phyloP scores from a whole-genome alignment of 2,888 invertebrate species.

The Patella caerulea region DNA sequence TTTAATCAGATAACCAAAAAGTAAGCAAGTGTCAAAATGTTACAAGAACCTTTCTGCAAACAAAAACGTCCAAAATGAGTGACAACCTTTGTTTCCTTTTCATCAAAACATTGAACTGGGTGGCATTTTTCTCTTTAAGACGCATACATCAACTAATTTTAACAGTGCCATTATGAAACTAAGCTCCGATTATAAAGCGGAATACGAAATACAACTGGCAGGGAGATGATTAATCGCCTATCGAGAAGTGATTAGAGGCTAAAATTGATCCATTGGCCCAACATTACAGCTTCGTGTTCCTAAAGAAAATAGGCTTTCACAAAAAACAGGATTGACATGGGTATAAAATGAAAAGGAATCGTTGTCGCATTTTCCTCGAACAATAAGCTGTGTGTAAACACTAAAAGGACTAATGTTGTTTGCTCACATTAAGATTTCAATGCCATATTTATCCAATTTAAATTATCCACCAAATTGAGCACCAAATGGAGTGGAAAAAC shows the following conservation, averaged over 20 bases:
- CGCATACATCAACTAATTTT: background rate
- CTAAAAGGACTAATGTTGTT: conserved; percentile 10
- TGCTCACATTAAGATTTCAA: conserved; percentile 22
- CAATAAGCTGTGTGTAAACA: conserved; percentile 13
- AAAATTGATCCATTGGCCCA: background rate
- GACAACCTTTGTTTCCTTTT: no score
- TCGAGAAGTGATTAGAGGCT: background rate
- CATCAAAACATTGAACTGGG: background rate
- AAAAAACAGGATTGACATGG: conserved; percentile 12
- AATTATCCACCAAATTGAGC: conserved; percentile 27
- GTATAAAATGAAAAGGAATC: background rate
- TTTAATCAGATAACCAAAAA: no score
- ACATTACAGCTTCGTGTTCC: background rate
- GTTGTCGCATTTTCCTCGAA: background rate
- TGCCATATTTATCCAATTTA: conserved; percentile 27
- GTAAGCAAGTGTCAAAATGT: no score
- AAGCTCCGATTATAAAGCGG: background rate
- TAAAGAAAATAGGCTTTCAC: conserved; percentile 10
- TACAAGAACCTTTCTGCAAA: no score
- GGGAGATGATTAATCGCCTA: conserved; percentile 4
- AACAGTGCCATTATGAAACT: background rate
- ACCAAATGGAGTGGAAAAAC: conserved; percentile 28
- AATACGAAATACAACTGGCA: conserved; percentile 5
- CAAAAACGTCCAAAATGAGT: no score
- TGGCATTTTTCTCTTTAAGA: background rate